Evolutionary conservation across 2,113 vertebrate genomes (phyloP), one percentile per base, ranked within the genome.

Genomic region (Formicarius rufipectus): DNA sequence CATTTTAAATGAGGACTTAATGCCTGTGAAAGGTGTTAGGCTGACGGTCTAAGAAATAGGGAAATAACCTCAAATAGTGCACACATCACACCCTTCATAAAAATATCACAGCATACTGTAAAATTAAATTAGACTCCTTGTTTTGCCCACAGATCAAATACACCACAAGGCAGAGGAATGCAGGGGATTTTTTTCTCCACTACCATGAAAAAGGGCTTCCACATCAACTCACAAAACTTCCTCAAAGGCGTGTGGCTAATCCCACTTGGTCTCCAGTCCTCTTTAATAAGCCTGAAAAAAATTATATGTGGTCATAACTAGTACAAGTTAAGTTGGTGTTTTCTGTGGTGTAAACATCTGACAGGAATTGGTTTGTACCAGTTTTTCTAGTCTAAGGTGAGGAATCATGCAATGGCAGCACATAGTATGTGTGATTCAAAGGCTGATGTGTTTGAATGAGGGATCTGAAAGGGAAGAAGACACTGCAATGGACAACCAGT

Each of bases 141-240:
- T 92, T 96, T 94, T 94, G 79, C 87, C 68, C 72, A 45, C 40
- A 92, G 92, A 94, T 96, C 90, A 96, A 96, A 95, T 39, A 78
- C 52, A 93, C 88, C 92, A 64, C 85, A 88, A 86, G 83, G 40
- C 68, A 94, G 39, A 90, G 90, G 85, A 94, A 95, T 96, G 82
- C 39, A 77, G 76, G 83, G 83, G 79, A 92, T 77, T 93, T 91
- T 87, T 94, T 95, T 30, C 75, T 88, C 50, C 8, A 5, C 30
- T 87, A 23, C 47, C 13, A 35, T 84, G 39, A 49, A 94, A 63
- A 95, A 93, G 55, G 71, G 12, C 50, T 92, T 93, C 72, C 81
- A 37, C 68, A 80, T 60, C 90, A 84, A 35, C 64, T 83, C 55
- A 64, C 47, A 86, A 80, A 33, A 24, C 75, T 96, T 96, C 72